A percentile compares a stretch with the other conserved stretches of the same genome.
These are phyloP conservation scores for Chrysaora quinquecirrha DNA, from an alignment of 30 jellyfish, hydroid and myxozoan genomes.

Conservation along the genomic window DNA sequence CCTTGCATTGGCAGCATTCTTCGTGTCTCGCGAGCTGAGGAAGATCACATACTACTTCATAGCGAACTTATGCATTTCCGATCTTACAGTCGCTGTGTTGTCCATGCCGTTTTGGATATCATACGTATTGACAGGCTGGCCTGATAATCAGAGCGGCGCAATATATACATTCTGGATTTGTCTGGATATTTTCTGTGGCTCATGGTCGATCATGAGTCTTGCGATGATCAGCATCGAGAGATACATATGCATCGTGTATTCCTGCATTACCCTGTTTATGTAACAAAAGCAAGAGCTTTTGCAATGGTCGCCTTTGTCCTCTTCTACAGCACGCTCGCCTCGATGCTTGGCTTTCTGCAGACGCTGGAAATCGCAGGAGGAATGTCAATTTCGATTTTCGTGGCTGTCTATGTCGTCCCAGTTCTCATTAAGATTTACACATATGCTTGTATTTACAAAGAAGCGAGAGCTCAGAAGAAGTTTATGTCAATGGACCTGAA, in stretches of 20 bases:
- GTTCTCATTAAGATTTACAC: slow-evolving; percentile 65
- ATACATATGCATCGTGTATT: slow-evolving; percentile 60
- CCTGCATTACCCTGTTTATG: slow-evolving; percentile 44
- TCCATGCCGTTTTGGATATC: slow-evolving; percentile 87
- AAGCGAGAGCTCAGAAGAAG: not conserved
- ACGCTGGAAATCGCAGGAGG: not conserved
- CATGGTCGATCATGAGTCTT: slow-evolving; percentile 82
- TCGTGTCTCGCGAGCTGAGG: slow-evolving; percentile 76
- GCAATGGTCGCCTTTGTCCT: slow-evolving; percentile 29
- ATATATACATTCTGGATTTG: slow-evolving; percentile 61
- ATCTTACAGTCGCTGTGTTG: slow-evolving; percentile 71
- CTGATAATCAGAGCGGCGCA: slow-evolving; percentile 47
- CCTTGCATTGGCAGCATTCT: slow-evolving; percentile 81
- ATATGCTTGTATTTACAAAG: slow-evolving; percentile 32
- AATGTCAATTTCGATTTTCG: slow-evolving; percentile 29
- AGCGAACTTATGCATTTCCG: slow-evolving; percentile 88
- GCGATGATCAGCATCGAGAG: slow-evolving; percentile 95
- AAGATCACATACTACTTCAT: slow-evolving; percentile 74
- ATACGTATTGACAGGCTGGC: slow-evolving; percentile 70
- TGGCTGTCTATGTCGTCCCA: slow-evolving; percentile 74
- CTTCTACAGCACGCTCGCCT: slow-evolving; percentile 33
- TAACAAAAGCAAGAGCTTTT: slow-evolving; percentile 65
- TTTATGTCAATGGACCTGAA: not conserved
- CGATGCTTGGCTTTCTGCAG: slow-evolving; percentile 34
- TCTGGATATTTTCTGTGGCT: slow-evolving; percentile 85